Conservation (phyloP, 2,797 vertebrate species). For the Hoplostethus atlanticus region DNA sequence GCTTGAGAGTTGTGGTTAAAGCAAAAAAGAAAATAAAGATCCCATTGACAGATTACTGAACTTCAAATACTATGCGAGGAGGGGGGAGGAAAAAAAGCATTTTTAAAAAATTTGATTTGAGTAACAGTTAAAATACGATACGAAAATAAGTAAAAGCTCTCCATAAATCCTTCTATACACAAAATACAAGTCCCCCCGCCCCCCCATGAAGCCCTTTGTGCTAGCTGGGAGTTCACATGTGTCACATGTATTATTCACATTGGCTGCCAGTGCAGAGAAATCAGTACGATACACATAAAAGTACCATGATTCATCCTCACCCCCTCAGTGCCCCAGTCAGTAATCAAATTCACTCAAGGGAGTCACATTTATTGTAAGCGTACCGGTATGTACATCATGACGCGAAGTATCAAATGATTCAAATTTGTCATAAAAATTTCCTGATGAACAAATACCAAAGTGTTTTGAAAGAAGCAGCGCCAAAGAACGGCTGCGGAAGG, state of each 20-base stretch:
- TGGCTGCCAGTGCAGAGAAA: conserved; percentile 93
- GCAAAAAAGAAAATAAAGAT: conserved; percentile 82
- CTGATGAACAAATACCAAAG: conserved; percentile 94
- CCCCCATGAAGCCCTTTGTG: conserved; percentile 95
- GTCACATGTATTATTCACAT: conserved; percentile 88
- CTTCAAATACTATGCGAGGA: conserved; percentile 84
- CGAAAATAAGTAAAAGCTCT: conserved; percentile 99
- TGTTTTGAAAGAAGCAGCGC: conserved; percentile 86
- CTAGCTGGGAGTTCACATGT: conserved; percentile 87
- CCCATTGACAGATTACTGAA: conserved; percentile 82
- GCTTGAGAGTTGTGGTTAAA: conserved; percentile 93
- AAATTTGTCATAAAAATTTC: conserved; percentile 79
- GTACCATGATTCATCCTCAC: conserved; percentile 63
- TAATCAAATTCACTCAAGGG: conserved; percentile 82
- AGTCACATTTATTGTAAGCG: conserved; percentile 70
- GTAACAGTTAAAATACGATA: conserved; percentile 99
- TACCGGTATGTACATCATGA: conserved; percentile 91
- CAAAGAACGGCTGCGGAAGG: conserved; percentile 87
- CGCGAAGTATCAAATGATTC: conserved; percentile 76
- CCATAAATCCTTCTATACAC: conserved; percentile 99
- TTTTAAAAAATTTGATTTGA: conserved; percentile 88
- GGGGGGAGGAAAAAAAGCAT: conserved; percentile 82
- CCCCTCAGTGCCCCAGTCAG: conserved; percentile 40
- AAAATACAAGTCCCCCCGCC: conserved; percentile 92
- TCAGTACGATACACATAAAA: conserved; percentile 88